Evolutionary conservation across 2,888 invertebrate genomes (phyloP), one percentile per base, ranked within the genome.

Genomic region (Ophion ventricosus): DNA sequence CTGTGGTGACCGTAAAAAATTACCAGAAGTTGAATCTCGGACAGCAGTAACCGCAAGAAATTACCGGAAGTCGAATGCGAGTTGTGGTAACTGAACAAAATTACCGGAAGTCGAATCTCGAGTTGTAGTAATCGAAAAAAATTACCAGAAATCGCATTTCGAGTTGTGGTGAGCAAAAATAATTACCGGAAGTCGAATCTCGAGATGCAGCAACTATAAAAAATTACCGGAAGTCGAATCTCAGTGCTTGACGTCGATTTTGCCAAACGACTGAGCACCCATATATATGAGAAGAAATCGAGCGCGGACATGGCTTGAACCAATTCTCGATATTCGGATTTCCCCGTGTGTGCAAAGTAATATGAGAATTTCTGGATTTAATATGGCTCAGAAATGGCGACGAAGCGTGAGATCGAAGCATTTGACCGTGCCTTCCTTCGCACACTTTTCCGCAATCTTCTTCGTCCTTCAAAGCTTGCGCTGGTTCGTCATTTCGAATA

Each of bases 341-440:
- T 86, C 78, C 0, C 20, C 35, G 70, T 61, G 66, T 75, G 83
- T 75, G 84, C 87, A 88, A 87, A 87, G 91, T 92, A 91, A 93
- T 93, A 93, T 93, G 91, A 92, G 91, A 92, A 70, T 91, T 91
- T 90, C 90, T 90, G 91, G 90, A 92, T 93, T 91, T 92, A 91
- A 93, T 93, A 93, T 93, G 90, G 91, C 92, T 91, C 87, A 91
- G 90, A 91, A 49, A 92, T 90, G 91, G 93, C 93, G 92, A 92
- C 92, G 92, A 92, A 93, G 92, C 93, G 92, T 92, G 91, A 92
- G 91, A 91, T 92, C 92, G 91, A 14, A 79, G 69, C 92, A 92
- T 92, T 92, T 91, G 91, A 49, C 49, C 49, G 76, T 63, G 63
- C 63, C 72, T 72, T 72, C 86, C 89, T 76, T 80, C 66, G 35